Evolutionary conservation across 2,113 vertebrate genomes (phyloP).

Genomic region (Chionodraco myersi): DNA sequence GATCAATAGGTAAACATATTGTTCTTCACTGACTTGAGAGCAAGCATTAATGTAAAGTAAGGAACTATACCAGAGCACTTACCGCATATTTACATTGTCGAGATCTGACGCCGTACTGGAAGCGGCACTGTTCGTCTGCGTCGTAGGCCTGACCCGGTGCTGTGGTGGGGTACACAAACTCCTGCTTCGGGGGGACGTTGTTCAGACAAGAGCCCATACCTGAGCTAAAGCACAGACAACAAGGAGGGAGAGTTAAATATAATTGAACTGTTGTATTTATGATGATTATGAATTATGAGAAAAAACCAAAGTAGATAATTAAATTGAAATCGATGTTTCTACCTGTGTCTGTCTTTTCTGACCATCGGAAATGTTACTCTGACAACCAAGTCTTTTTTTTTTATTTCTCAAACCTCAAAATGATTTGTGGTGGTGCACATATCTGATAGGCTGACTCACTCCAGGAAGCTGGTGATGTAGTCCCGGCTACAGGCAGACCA

Average conservation of each 20-base stretch:
- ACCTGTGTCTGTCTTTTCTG: slow-evolving; percentile 8
- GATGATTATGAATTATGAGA: background rate
- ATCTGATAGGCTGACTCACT: slow-evolving; percentile 87
- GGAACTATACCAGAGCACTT: slow-evolving; percentile 47
- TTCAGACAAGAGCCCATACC: slow-evolving; percentile 96
- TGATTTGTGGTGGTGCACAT: slow-evolving; percentile 50
- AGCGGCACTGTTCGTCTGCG: slow-evolving; percentile 96
- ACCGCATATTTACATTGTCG: slow-evolving; percentile 99
- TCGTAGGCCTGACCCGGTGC: slow-evolving; percentile 96
- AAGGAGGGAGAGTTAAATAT: background rate
- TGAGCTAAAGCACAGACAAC: slow-evolving; percentile 81
- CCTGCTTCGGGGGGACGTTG: slow-evolving; percentile 94
- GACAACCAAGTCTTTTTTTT: slow-evolving; percentile 1
- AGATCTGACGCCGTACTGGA: slow-evolving; percentile 98
- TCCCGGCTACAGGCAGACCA: slow-evolving; percentile 98
- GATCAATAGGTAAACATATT: too few relatives aligned
- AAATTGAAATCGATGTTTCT: background rate
- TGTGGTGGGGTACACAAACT: slow-evolving; percentile 96
- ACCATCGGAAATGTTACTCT: slow-evolving; percentile 14
- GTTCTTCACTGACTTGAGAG: background rate
- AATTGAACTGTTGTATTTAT: background rate
- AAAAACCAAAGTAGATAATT: background rate
- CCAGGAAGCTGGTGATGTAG: slow-evolving; percentile 98
- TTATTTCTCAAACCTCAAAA: slow-evolving; percentile 41
- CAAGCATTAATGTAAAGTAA: background rate